Base-by-base conservation (phyloP, 2,797 vertebrate species). In the Sebastes ruberrimus region DNA sequence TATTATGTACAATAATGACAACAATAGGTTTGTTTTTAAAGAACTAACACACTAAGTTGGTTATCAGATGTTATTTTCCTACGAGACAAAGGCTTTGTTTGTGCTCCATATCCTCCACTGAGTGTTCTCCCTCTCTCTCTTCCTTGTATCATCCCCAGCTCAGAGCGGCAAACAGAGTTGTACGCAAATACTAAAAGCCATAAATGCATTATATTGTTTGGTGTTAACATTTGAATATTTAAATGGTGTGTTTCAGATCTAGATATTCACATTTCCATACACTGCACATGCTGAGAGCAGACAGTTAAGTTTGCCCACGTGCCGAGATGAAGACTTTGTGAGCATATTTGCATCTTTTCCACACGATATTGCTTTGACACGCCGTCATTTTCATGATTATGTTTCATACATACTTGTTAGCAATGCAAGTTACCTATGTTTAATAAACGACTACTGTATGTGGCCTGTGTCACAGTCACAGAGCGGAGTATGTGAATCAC, bases 211-310 rank as follows among this genome's bases (percentile, higher is more conserved):
- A 87, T 86, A 95, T 91, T 95, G 94, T 95, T 96, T 95, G 92
- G 86, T 91, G 86, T 91, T 86, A 86, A 86, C 80, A 95, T 96
- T 96, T 96, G 94, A 95, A 96, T 96, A 96, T 95, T 95, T 88
- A 95, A 96, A 96, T 94, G 67, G 56, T 62, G 76, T 30, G 83
- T 91, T 95, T 94, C 87, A 95, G 90, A 96, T 95, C 88, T 86
- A 92, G 93, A 95, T 94, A 92, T 91, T 92, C 64, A 87, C 60
- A 74, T 83, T 96, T 95, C 86, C 95, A 95, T 95, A 92, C 22
- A 42, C 78, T 61, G 80, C 46, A 18, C 64, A 52, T 71, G 68
- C 64, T 80, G 66, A 78, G 71, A 25, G 81, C 73, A 55, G 72
- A 86, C 88, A 72, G 88, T 91, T 85, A 87, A 74, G 70, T 72